Evolutionary conservation across 92 coral and sea anemone species (phyloP).

Genomic region (Bergia puertoricense): DNA sequence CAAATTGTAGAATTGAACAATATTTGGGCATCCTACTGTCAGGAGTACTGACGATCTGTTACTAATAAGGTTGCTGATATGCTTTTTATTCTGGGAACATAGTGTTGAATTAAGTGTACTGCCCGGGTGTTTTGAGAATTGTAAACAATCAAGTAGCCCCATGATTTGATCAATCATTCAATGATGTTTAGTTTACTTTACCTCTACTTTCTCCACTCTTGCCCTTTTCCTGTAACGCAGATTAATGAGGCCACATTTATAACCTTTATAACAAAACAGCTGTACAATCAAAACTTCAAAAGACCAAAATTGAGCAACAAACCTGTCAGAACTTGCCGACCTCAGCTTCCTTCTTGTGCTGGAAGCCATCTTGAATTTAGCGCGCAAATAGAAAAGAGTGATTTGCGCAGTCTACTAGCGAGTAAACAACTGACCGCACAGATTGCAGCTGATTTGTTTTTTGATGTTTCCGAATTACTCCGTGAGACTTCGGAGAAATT

Average conservation of each 20-base stretch:
- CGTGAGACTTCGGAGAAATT: neutral
- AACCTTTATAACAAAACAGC: neutral
- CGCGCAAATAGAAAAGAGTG: constrained; percentile 3
- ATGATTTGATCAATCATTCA: neutral
- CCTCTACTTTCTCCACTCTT: constrained; percentile 39
- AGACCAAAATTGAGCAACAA: constrained; percentile 14
- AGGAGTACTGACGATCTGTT: too few relatives aligned
- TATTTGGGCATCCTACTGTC: too few relatives aligned
- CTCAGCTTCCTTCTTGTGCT: constrained; percentile 24
- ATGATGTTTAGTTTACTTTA: neutral
- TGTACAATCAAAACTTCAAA: neutral
- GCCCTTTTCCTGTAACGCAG: constrained; percentile 23
- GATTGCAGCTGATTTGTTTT: neutral
- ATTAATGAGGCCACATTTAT: neutral
- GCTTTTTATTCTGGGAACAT: too few relatives aligned
- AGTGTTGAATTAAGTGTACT: too few relatives aligned
- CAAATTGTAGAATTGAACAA: too few relatives aligned
- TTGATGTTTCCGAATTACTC: neutral
- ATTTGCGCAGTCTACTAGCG: constrained; percentile 7
- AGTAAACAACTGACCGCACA: constrained; percentile 26
- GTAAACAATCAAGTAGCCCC: neutral
- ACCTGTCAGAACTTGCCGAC: constrained; percentile 29
- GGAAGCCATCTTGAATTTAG: constrained; percentile 50
- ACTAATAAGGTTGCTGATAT: too few relatives aligned
- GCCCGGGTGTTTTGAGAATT: too few relatives aligned